A percentile compares a stretch with the other conserved stretches of the same genome.
Evolutionary conservation across 2,888 invertebrate species (phyloP).

Genomic region (Rosalia funebris): DNA sequence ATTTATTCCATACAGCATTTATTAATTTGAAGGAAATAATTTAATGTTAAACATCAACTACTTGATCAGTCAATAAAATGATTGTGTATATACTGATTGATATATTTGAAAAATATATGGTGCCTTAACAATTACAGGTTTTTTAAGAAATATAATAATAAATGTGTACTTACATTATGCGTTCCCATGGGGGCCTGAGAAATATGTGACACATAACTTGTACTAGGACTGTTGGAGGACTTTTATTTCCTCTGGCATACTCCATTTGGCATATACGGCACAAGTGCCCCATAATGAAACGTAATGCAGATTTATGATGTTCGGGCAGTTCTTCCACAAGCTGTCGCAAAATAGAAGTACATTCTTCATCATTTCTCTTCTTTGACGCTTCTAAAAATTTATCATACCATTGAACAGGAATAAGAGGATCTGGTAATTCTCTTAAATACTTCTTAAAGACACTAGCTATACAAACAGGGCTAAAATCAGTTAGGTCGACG

Average conservation of each 20-base stretch:
- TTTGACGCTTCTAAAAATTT: constrained; percentile 71
- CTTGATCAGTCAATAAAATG: no score
- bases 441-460: constrained; percentile 77
- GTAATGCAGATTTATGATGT: constrained; percentile 72
- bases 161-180: constrained; percentile 78
- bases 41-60: no score
- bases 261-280: constrained; percentile 77
- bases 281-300: constrained; percentile 76
- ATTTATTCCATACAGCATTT: no score
- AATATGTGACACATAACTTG: constrained; percentile 80
- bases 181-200: constrained; percentile 79
- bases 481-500: constrained; percentile 65
- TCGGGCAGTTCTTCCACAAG: constrained; percentile 72
- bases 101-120: no score
- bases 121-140: no score
- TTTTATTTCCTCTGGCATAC: constrained; percentile 70
- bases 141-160: no score
- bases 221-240: constrained; percentile 74
- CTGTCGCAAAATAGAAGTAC: constrained; percentile 66
- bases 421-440: constrained; percentile 79
- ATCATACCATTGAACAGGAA: constrained; percentile 79
- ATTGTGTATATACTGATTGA: no score
- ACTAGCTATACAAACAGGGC: constrained; percentile 69
- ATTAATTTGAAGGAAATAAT: no score
- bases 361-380: constrained; percentile 66